Evolutionary conservation across 2,888 invertebrate genomes (phyloP), one percentile per base, ranked within the genome.

Genomic region (Gymnocheta viridis): DNA sequence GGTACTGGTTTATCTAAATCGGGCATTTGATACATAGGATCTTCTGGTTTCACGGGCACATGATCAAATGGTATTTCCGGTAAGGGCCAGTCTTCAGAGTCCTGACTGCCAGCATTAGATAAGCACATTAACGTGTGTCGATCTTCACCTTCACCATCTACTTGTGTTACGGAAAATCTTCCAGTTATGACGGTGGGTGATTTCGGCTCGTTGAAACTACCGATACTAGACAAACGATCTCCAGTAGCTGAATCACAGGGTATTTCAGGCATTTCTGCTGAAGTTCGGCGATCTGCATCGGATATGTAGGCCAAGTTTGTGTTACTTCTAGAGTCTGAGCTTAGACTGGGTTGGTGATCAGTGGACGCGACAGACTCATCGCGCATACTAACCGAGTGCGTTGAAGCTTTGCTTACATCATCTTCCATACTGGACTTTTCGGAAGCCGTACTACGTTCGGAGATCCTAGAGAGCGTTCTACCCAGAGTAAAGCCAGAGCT

Each of bases 351-450:
- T 91, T 96, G 96, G 89, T 96, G 96, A 91, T 97, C 96, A 88
- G 96, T 96, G 0, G 96, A 96, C 84, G 95, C 95, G 38, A 96
- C 92, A 0, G 96, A 96, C 90, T 96, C 96, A 90, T 97, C 97
- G 87, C 96, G 96, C 85, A 96, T 94, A 90, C 96, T 96, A 78
- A 96, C 96, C 3, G 96, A 96, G 83, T 96, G 94, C 2, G 96
- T 96, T 84, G 96, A 96, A 4, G 96, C 96, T 91, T 96, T 97
- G 35, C 96, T 96, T 0, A 96, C 96, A 92, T 97, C 96, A 90
- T 96, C 96, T 88, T 96, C 95, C 83, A 96, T 95, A 89, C 96
- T 96, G 2, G 96, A 96, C 91, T 97, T 97, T 90, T 97, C 97
- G 0, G 97, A 97, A 12, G 96, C 96, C 10, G 97, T 97, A 86